phyloP scores from a whole-genome alignment of 2,113 vertebrate species.

The Scopus umbretta region DNA sequence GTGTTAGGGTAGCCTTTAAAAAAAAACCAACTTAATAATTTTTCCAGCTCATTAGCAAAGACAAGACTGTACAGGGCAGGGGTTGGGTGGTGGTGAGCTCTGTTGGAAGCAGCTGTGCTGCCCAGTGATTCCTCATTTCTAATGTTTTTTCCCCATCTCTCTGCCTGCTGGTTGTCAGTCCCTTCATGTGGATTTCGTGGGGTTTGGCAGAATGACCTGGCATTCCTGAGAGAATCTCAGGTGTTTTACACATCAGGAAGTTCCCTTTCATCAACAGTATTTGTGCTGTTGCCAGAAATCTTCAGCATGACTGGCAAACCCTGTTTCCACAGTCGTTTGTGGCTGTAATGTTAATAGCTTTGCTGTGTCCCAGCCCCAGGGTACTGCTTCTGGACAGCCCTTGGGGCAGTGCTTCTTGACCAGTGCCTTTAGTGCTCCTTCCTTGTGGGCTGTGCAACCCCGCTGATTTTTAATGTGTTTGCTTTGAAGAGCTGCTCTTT shows the following conservation, averaged over 20 bases:
- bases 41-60: background rate
- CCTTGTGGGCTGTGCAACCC: background rate
- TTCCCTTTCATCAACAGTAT: background rate
- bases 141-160: background rate
- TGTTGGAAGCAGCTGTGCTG: background rate
- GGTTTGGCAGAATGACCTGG: background rate
- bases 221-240: background rate
- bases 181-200: background rate
- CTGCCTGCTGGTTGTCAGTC: background rate
- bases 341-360: background rate
- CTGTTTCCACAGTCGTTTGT: fast-evolving
- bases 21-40: background rate
- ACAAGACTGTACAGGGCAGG: background rate
- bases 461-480: background rate
- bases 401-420: background rate
- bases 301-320: fast-evolving
- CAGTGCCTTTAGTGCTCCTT: background rate
- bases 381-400: background rate
- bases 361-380: background rate
- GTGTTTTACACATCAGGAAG: background rate
- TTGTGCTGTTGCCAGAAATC: background rate
- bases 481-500: background rate
- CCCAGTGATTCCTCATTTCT: background rate
- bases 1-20: background rate
- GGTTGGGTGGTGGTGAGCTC: background rate